Evolutionary conservation across 2,888 invertebrate species (phyloP).

Genomic region (Eupeodes luniger): DNA sequence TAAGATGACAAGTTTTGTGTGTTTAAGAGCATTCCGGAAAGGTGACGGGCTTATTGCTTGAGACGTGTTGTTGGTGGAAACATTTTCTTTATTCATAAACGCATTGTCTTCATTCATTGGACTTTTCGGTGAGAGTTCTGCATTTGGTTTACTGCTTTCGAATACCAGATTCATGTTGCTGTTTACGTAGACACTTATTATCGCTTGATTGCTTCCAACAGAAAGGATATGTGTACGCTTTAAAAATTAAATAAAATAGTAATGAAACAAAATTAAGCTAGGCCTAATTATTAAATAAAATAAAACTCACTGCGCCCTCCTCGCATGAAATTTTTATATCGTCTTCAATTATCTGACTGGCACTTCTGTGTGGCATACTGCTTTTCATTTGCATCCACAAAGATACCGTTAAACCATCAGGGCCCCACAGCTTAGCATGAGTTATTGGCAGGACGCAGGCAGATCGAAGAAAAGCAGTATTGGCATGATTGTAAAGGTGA

Average conservation of each 20-base stretch:
- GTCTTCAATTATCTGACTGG: constrained; percentile 80
- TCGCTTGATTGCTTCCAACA: constrained; percentile 82
- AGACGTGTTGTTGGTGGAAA: constrained; percentile 58
- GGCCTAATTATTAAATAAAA: too few relatives aligned
- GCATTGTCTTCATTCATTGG: constrained; percentile 48
- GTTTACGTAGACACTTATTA: constrained; percentile 82
- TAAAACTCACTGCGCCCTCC: constrained; percentile 78
- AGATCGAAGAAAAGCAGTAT: constrained; percentile 81
- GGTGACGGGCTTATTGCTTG: constrained; percentile 71
- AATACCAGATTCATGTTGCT: constrained; percentile 81
- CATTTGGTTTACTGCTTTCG: constrained; percentile 82
- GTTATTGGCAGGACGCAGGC: constrained; percentile 83
- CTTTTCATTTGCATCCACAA: constrained; percentile 82
- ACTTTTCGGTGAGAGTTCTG: constrained; percentile 77
- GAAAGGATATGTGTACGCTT: constrained; percentile 83
- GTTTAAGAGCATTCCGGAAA: constrained; percentile 81
- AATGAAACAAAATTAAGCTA: background rate
- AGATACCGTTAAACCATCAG: constrained; percentile 82
- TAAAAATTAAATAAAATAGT: background rate
- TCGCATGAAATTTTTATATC: constrained; percentile 81
- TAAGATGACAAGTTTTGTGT: constrained; percentile 81
- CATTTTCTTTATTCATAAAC: constrained; percentile 63
- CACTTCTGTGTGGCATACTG: constrained; percentile 79
- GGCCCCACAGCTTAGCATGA: constrained; percentile 81
- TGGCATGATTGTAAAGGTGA: constrained; percentile 81